Base-by-base conservation (phyloP, 2,113 vertebrate genomes). In the Prinia subflava region DNA sequence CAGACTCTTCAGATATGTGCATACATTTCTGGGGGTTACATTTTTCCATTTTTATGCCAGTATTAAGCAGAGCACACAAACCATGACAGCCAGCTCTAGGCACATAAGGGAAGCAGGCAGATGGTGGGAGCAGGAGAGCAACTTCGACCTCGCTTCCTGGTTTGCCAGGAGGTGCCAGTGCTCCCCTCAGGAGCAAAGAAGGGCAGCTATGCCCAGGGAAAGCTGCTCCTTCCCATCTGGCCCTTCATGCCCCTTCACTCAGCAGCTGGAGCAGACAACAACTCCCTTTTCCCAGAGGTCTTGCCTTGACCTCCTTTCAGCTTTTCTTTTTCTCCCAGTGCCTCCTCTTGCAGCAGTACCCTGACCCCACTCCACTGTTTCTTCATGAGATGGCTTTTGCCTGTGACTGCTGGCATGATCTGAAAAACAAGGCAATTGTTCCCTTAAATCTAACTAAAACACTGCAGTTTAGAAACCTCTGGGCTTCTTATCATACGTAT, bases 1-100 rank as follows among this genome's bases (percentile, higher is more conserved):
- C 65, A 80, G 56, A 86, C n/a, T 9, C 19, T 65, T 37, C n/a
- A 2, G 20, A 37, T 0, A 0, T n/a, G 24, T 25, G 6, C 6
- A 30, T 14, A 21, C 6, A 18, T 14, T 42, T 59, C 44, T 30
- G 33, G 23, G 47, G 15, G 13, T 46, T 85, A 31, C 5, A 1
- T 21, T 80, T 92, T 57, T 19, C 10, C 8, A 25, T 83, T 85
- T 77, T 30, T 4, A 35, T 5, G 1, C 25, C 50, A 27, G 13
- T 21, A 8, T 46, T 24, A 24, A 41, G 69, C 31, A 80, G 28
- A n/a, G n/a, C 17, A 10, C 10, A 46, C 0, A 0, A 67, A 17
- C 37, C 13, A 19, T 0, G 0, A 16, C 59, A 79, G 41, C 19
- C 33, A 73, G 33, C n/a, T 69, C 49, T 4, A 44, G 49, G 49